Conservation (phyloP, 2,113 vertebrate species). For the Ancistrus triradiatus region DNA sequence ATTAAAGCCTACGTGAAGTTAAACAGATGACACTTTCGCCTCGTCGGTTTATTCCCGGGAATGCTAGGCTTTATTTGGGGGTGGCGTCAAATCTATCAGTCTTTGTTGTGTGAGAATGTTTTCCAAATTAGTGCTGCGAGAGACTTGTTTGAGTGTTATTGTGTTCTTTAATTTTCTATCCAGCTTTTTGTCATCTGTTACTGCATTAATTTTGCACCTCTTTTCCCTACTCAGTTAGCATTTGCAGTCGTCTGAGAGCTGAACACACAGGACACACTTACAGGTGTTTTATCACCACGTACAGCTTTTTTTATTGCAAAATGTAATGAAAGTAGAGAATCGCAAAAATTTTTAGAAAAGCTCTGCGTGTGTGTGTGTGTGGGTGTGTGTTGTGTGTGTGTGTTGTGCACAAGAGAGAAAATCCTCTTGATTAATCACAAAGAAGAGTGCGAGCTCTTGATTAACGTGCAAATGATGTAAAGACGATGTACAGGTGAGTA, state of each 20-base stretch:
- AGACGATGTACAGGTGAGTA: too few relatives aligned
- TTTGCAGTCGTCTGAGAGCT: too few relatives aligned
- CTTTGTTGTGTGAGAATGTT: constrained; percentile 10
- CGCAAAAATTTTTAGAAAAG: too few relatives aligned
- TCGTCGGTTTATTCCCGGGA: constrained; percentile 16
- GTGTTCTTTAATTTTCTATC: neutral
- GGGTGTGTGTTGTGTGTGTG: constrained; percentile 26
- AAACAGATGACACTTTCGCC: constrained; percentile 22
- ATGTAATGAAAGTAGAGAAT: too few relatives aligned
- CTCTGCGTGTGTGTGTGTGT: constrained; percentile 22
- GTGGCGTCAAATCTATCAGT: constrained; percentile 32
- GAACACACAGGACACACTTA: too few relatives aligned
- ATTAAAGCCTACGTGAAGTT: constrained; percentile 29
- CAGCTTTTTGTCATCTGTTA: constrained; percentile 9
- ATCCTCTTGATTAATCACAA: constrained; percentile 75
- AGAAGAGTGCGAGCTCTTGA: constrained; percentile 62
- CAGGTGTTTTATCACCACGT: too few relatives aligned
- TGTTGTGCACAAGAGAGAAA: constrained; percentile 60
- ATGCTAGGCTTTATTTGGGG: constrained; percentile 32
- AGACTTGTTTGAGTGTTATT: constrained; percentile 8
- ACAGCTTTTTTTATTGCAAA: too few relatives aligned
- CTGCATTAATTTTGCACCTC: too few relatives aligned
- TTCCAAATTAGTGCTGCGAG: constrained; percentile 27
- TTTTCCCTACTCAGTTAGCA: too few relatives aligned
- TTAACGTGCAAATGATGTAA: constrained; percentile 67